Conservation (phyloP, 2,113 vertebrate species). For the Oreochromis niloticus region DNA sequence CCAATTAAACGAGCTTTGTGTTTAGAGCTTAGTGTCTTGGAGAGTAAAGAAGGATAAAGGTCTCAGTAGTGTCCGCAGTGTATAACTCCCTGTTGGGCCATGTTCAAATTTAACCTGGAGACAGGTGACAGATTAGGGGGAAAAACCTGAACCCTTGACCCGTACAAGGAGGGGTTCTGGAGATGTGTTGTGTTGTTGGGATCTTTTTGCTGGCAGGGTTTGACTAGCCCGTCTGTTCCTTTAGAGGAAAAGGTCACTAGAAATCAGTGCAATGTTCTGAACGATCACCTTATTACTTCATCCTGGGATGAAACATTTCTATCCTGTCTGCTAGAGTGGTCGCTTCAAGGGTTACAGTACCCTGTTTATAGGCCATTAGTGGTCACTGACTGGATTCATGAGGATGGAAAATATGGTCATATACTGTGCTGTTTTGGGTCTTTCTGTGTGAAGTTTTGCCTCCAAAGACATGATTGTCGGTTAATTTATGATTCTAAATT, state of each 20-base stretch:
- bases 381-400: background rate
- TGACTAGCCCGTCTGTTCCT: background rate
- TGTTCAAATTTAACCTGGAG: background rate
- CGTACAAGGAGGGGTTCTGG: fast-evolving
- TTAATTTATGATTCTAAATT: background rate
- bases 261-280: background rate
- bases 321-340: background rate
- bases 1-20: conserved; percentile 58
- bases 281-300: background rate
- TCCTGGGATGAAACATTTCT: background rate
- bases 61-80: background rate
- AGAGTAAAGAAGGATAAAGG: conserved; percentile 35
- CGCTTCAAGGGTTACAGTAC: background rate
- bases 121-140: background rate
- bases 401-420: background rate
- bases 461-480: background rate
- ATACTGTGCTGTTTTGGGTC: background rate
- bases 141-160: background rate
- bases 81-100: background rate
- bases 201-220: background rate
- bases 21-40: conserved; percentile 29
- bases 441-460: background rate
- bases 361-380: background rate
- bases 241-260: background rate
- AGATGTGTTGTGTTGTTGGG: background rate